These are phyloP conservation scores for Tinea trinotella DNA, from an alignment of 2,888 invertebrate species.

Conservation along the genomic window DNA sequence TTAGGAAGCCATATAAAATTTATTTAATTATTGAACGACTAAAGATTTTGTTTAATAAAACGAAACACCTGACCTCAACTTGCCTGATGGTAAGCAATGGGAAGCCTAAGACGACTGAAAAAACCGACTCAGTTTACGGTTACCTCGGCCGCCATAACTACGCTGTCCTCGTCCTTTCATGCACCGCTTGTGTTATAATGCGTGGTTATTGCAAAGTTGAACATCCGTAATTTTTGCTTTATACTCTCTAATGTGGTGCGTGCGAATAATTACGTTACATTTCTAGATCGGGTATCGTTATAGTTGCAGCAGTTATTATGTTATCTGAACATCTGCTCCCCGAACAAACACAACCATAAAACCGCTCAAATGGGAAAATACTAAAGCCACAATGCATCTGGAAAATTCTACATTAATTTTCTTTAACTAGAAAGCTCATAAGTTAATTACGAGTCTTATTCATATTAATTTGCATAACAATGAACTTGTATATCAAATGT, in stretches of 20 bases:
- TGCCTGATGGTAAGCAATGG: too few species aligned
- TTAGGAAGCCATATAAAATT: too few species aligned
- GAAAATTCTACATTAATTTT: conserved; percentile 57
- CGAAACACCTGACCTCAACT: too few species aligned
- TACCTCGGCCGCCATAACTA: too few species aligned
- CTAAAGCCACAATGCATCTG: conserved; percentile 54
- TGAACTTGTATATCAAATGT: conserved; percentile 31
- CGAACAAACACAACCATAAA: conserved; percentile 55
- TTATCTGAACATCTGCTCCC: conserved; percentile 56
- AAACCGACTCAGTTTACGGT: too few species aligned
- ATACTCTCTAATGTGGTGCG: conserved; percentile 33
- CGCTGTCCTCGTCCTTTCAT: too few species aligned
- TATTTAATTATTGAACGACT: too few species aligned
- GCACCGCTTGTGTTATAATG: too few species aligned
- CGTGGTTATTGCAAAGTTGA: background rate
- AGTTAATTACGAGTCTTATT: background rate
- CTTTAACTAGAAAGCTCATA: conserved; percentile 52
- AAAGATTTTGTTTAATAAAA: too few species aligned
- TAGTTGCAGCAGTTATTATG: conserved; percentile 38
- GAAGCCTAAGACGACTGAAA: too few species aligned
- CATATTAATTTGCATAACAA: conserved; percentile 22
- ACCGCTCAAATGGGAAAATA: conserved; percentile 68
- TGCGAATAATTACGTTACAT: conserved; percentile 64
- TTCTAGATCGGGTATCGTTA: conserved; percentile 53
- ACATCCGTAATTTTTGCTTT: background rate